phyloP scores from a whole-genome alignment of 2,888 invertebrate genomes.

The Philonicus albiceps region DNA sequence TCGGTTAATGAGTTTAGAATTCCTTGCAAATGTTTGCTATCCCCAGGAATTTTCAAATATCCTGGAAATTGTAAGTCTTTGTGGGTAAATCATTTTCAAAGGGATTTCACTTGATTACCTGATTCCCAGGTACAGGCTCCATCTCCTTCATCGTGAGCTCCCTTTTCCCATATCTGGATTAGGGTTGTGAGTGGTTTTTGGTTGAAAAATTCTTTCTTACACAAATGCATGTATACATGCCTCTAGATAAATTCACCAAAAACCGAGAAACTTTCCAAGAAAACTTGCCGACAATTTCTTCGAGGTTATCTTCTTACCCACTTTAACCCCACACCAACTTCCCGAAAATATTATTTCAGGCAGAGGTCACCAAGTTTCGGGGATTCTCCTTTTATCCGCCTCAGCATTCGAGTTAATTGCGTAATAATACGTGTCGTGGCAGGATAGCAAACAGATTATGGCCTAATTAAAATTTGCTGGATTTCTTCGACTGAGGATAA shows the following conservation, averaged over 20 bases:
- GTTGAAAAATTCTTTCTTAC: not conserved
- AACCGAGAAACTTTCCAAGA: not conserved
- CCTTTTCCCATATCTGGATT: not conserved
- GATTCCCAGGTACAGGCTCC: not conserved
- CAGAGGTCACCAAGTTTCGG: not conserved
- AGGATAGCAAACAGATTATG: conserved; percentile 21
- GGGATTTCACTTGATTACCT: conserved; percentile 28
- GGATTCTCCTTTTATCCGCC: not conserved
- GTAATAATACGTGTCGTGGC: conserved; percentile 23
- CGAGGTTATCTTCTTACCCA: not conserved
- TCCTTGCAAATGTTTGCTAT: conserved; percentile 18
- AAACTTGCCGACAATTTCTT: not conserved
- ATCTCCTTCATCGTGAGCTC: not conserved
- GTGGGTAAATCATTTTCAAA: conserved; percentile 22
- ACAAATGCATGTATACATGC: not conserved
- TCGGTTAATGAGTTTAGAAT: conserved; percentile 39
- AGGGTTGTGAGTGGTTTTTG: not conserved
- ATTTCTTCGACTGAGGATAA: not conserved
- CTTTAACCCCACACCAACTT: not conserved
- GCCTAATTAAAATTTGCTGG: conserved; percentile 9
- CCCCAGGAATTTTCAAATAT: conserved; percentile 25
- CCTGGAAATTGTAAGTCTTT: conserved; percentile 8
- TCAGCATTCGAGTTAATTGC: conserved; percentile 1
- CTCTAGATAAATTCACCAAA: not conserved
- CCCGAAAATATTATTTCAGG: not conserved